These are phyloP conservation scores for Tenrec ecaudatus DNA, from an alignment of 2,113 vertebrate species.

Conservation along the genomic window DNA sequence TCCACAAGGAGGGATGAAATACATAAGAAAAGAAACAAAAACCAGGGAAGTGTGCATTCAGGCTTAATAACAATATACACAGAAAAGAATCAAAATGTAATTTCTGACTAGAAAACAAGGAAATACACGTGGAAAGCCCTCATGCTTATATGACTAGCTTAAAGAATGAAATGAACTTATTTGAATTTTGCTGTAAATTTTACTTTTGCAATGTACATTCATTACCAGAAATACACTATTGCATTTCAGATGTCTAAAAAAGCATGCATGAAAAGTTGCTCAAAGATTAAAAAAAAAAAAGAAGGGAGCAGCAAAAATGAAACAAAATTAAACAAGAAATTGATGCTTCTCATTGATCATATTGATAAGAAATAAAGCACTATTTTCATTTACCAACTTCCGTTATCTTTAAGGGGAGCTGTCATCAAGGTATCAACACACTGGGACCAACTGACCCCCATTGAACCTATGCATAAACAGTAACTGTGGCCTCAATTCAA, in stretches of 20 bases:
- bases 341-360: rapidly evolving
- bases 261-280: not conserved
- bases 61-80: not conserved
- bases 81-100: not conserved
- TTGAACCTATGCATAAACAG: not conserved
- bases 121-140: not conserved
- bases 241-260: not conserved
- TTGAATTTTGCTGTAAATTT: not conserved
- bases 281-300: no score
- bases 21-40: not conserved
- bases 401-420: not conserved
- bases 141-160: rapidly evolving
- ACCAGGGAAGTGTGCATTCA: not conserved
- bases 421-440: rapidly evolving
- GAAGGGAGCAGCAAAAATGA: not conserved
- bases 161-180: not conserved
- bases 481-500: not conserved
- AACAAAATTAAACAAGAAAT: rapidly evolving
- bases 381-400: not conserved
- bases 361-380: not conserved
- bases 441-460: not conserved
- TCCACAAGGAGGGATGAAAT: not conserved
- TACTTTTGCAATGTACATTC: not conserved
- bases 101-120: no score
- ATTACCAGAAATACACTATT: rapidly evolving